Evolutionary conservation across 2,113 vertebrate species (phyloP), one percentile per base, ranked within the genome.

Genomic region (Alces alces): DNA sequence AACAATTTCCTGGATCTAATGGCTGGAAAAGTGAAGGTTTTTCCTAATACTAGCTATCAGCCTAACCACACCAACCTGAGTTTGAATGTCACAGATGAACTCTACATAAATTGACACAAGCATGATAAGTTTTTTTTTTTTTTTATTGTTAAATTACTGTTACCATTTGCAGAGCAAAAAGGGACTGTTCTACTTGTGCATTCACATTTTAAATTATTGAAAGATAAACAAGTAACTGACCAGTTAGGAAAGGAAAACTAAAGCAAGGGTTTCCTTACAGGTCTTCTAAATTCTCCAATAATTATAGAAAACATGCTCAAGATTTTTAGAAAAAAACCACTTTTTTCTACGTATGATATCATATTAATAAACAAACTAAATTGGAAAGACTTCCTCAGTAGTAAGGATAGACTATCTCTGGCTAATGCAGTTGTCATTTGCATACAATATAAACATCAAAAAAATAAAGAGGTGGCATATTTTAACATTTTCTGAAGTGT

Each of bases 71-170:
- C 33, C 13, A 90, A 90, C 28, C 23, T 85, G 55, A 86, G 66
- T 79, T 33, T 85, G 60, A 90, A 70, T 88, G 70, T 60, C 73
- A 90, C 16, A 97, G 89, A 98, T 95, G 88, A 97, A 92, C 76
- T 98, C 86, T 98, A 33, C 58, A 95, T 90, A 94, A 96, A 83
- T 1, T 15, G 60, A 98, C 96, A 98, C 98, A 98, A 98, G 91
- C 97, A 97, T 97, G 97, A 80, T 94, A 96, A 93, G 92, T 36
- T 83, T 92, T 95, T 96, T 43, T 43, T 43, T 43, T 45, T 45
- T 98, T 98, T 99, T 99, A 99, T 99, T 99, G 80, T 99, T 98
- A 98, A 98, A 97, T 97, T 91, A 89, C n/a, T 89, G 97, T 98
- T 98, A 98, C 97, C 96, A 96, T 97, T 97, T 95, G 58, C 96